phyloP scores from a whole-genome alignment of 2,888 invertebrate genomes.

The Pammene fasciana region DNA sequence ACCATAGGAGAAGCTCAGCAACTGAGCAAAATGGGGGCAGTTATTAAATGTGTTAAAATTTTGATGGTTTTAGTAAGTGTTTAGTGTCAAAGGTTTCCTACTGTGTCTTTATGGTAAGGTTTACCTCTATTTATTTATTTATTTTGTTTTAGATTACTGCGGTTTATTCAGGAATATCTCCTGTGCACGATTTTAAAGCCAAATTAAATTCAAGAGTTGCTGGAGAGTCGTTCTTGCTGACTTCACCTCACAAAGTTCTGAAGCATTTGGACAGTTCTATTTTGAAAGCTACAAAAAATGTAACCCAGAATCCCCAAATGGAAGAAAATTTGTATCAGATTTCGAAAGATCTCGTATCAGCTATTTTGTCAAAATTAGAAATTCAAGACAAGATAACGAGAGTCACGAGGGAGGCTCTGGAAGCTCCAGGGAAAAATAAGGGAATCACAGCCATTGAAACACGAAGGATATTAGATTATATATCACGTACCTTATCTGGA shows the following conservation, averaged over 20 bases:
- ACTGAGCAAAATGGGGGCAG: conserved; percentile 27
- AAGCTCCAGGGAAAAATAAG: conserved; percentile 74
- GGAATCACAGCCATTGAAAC: conserved; percentile 79
- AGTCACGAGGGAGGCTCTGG: conserved; percentile 74
- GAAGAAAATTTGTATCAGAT: conserved; percentile 73
- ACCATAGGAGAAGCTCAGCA: not conserved
- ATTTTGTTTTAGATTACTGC: conserved; percentile 51
- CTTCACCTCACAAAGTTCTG: conserved; percentile 68
- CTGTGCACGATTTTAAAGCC: conserved; percentile 70
- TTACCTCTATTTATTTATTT: conserved; percentile 42
- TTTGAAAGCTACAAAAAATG: conserved; percentile 68
- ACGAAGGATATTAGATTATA: conserved; percentile 75
- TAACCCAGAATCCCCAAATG: conserved; percentile 74
- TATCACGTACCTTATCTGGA: conserved; percentile 74
- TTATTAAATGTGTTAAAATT: conserved; percentile 16
- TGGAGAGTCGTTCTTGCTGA: conserved; percentile 56
- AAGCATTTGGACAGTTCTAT: conserved; percentile 71
- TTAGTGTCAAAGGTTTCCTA: not conserved
- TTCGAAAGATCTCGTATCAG: conserved; percentile 74
- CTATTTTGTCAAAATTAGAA: conserved; percentile 74
- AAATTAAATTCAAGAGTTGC: conserved; percentile 56
- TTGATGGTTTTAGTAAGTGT: conserved; percentile 24
- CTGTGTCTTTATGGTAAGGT: not conserved
- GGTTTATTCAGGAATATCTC: conserved; percentile 68
- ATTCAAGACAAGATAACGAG: conserved; percentile 78